phyloP scores from a whole-genome alignment of 2,888 invertebrate species.

The Omphaloscelis lunosa region DNA sequence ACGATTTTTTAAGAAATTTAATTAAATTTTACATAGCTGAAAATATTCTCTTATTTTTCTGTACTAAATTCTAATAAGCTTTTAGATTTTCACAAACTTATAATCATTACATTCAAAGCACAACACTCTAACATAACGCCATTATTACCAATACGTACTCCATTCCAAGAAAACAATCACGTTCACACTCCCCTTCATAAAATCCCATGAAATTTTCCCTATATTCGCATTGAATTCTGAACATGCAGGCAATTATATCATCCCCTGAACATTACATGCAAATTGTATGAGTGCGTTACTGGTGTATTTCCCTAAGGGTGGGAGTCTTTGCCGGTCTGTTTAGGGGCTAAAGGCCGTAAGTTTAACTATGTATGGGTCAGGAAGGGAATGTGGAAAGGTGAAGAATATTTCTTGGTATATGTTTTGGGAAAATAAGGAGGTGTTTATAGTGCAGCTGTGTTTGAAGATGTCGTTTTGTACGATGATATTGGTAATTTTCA shows the following conservation, averaged over 20 bases:
- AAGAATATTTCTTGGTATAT: constrained; percentile 10
- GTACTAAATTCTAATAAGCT: no score
- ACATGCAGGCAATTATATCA: constrained; percentile 67
- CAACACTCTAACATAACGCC: not conserved
- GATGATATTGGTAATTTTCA: not conserved
- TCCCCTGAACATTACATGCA: constrained; percentile 70
- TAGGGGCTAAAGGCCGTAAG: constrained; percentile 57
- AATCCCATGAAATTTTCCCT: constrained; percentile 42
- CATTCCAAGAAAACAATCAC: constrained; percentile 27
- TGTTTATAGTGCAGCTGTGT: constrained; percentile 5
- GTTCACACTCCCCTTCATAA: constrained; percentile 36
- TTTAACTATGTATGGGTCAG: constrained; percentile 65
- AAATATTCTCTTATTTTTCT: constrained; percentile 2
- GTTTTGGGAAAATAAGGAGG: constrained; percentile 18
- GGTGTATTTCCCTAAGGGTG: constrained; percentile 72
- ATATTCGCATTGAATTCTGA: constrained; percentile 57
- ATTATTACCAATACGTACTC: not conserved
- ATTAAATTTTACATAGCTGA: not conserved
- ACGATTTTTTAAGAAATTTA: not conserved
- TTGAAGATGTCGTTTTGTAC: constrained; percentile 2
- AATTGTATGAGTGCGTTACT: constrained; percentile 75
- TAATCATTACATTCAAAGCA: no score
- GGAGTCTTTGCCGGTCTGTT: constrained; percentile 54
- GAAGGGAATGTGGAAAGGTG: constrained; percentile 37
- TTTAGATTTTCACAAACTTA: not conserved